These are phyloP conservation scores for Siniperca obscura DNA, from an alignment of 2,797 vertebrate species.

Conservation along the genomic window DNA sequence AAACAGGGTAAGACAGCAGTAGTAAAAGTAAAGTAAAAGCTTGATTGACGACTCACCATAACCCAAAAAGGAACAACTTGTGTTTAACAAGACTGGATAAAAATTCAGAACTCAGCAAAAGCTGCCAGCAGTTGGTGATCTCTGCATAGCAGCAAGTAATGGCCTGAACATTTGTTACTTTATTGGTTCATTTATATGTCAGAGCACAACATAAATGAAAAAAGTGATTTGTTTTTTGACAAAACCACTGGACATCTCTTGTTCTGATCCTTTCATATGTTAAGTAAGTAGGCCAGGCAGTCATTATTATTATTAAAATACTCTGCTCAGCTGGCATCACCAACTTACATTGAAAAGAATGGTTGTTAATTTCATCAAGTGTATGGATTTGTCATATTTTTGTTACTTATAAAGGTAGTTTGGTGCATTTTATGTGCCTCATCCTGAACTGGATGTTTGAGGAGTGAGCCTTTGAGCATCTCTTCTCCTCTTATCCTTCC, in stretches of 20 bases:
- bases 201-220: conserved; percentile 24
- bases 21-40: background rate
- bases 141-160: conserved; percentile 18
- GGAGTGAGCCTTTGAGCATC: conserved; percentile 6
- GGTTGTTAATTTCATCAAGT: background rate
- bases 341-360: background rate
- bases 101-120: background rate
- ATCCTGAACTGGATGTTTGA: conserved; percentile 14
- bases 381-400: background rate
- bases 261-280: conserved; percentile 4
- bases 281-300: background rate
- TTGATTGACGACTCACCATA: conserved; percentile 1
- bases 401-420: background rate
- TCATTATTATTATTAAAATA: background rate
- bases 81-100: background rate
- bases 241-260: background rate
- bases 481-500: conserved; percentile 22
- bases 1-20: background rate
- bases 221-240: background rate
- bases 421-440: background rate
- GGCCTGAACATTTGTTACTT: conserved; percentile 2
- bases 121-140: conserved; percentile 35
- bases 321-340: background rate
- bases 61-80: conserved; percentile 15
- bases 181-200: conserved; percentile 19